phyloP scores from a whole-genome alignment of 2,797 vertebrate genomes.

The Scarus forsteni region DNA sequence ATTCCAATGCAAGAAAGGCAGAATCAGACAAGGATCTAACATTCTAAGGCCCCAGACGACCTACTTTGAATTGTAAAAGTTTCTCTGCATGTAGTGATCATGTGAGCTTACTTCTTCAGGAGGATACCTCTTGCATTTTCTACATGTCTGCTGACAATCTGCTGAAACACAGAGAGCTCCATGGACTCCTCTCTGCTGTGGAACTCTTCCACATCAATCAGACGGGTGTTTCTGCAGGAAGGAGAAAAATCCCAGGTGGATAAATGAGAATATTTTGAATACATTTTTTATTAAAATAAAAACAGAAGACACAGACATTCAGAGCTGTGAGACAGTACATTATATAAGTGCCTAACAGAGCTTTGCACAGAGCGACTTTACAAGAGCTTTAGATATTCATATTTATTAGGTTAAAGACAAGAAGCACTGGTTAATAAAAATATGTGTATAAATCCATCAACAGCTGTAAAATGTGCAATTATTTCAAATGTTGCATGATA shows the following conservation, averaged over 20 bases:
- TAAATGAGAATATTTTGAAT: background rate
- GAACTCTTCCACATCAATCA: slow-evolving; percentile 87
- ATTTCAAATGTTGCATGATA: too few species aligned
- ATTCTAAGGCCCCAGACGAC: too few species aligned
- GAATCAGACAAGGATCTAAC: too few species aligned
- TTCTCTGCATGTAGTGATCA: background rate
- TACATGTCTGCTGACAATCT: slow-evolving; percentile 82
- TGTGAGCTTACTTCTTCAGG: slow-evolving; percentile 82
- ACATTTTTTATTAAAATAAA: background rate
- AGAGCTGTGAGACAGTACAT: background rate
- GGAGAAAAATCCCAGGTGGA: background rate
- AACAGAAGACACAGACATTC: background rate
- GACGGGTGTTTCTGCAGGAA: slow-evolving; percentile 85
- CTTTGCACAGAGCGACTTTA: too few species aligned
- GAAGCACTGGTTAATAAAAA: background rate
- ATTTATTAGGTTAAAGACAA: background rate
- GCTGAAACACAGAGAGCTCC: slow-evolving; percentile 87
- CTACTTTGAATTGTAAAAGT: too few species aligned
- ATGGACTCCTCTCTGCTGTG: slow-evolving; percentile 82
- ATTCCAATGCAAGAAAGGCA: too few species aligned
- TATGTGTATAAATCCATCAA: too few species aligned
- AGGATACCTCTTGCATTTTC: slow-evolving; percentile 82
- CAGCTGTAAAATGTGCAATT: too few species aligned
- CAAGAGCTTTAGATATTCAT: too few species aligned
- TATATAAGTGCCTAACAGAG: too few species aligned